Evolutionary conservation across 2,113 vertebrate species (phyloP), one percentile per base, ranked within the genome.

Genomic region (Sula dactylatra): DNA sequence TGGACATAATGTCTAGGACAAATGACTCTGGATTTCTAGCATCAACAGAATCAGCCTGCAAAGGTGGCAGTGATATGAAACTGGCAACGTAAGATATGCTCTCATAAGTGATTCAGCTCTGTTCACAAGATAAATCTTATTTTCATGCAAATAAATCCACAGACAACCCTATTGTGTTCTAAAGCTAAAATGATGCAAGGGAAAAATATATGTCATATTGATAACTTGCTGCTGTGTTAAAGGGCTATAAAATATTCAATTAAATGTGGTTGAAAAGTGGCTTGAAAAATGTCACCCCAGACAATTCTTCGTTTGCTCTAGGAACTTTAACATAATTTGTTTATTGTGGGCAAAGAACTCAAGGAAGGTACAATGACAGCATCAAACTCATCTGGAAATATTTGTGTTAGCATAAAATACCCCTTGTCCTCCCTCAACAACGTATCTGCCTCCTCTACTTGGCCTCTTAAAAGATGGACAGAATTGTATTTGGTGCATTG

Each of bases 401-500:
- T 91, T 95, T 97, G 73, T 86, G 84, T 92, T 85, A 92, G 56
- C 96, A 93, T 94, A 93, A 97, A 86, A 88, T 67, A 89, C 6
- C 2, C 8, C 56, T 82, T 82, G 21, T 21, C 8, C 27, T 66
- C 32, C 64, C 17, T 15, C 54, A 65, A 24, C 20, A 58, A 92
- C 13, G 7, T 44, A 49, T 47, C 92, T 97, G 86, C 71, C 86
- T 96, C 49, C 19, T 96, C 94, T 94, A 79, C 92, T 83, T 84
- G 90, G 92, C 89, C 90, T 97, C 97, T 96, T 96, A 54, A 92
- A 97, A 96, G 96, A 97, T 6, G 73, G 90, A 91, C 91, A 94
- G 96, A 98, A 97, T 74, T 90, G 94, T 55, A 55, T 97, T 97
- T 93, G 96, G 94, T 98, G 96, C 88, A 90, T 94, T 97, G 94